Conservation (phyloP, 2,113 vertebrate genomes). For the Sapayoa aenigma region DNA sequence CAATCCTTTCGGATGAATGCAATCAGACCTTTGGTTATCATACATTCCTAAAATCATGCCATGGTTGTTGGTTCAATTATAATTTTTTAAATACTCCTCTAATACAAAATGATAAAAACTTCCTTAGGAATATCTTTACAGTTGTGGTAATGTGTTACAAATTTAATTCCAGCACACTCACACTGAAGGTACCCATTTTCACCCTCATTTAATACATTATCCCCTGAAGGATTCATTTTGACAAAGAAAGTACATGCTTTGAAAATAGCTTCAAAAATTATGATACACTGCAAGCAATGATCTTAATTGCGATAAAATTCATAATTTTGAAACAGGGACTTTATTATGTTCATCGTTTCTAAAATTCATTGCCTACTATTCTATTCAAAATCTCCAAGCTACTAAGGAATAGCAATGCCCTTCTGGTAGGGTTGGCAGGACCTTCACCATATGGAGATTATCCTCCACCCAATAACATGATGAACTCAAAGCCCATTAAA, state of each 20-base stretch:
- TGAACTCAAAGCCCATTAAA: constrained; percentile 18
- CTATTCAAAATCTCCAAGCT: not conserved
- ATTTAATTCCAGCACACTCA: not conserved
- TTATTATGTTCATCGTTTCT: not conserved
- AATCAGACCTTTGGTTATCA: constrained; percentile 9
- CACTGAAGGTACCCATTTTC: not conserved
- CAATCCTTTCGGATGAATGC: not conserved
- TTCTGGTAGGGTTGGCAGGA: not conserved
- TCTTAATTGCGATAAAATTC: not conserved
- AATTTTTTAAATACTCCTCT: not conserved
- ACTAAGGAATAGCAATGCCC: not conserved
- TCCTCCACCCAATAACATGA: not conserved
- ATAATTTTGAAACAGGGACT: not conserved
- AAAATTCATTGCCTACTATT: not conserved
- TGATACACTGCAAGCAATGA: not conserved
- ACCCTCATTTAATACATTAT: not conserved
- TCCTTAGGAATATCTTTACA: not conserved
- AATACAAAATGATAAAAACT: constrained; percentile 38
- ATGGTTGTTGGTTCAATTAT: constrained; percentile 4
- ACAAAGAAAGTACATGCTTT: not conserved
- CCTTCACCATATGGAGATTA: constrained; percentile 32
- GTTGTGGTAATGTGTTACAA: not conserved
- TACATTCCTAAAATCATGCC: constrained; percentile 7
- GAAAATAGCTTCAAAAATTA: not conserved
- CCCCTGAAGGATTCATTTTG: not conserved